Conservation (phyloP, 2,797 vertebrate genomes). For the Falco novaeseelandiae region DNA sequence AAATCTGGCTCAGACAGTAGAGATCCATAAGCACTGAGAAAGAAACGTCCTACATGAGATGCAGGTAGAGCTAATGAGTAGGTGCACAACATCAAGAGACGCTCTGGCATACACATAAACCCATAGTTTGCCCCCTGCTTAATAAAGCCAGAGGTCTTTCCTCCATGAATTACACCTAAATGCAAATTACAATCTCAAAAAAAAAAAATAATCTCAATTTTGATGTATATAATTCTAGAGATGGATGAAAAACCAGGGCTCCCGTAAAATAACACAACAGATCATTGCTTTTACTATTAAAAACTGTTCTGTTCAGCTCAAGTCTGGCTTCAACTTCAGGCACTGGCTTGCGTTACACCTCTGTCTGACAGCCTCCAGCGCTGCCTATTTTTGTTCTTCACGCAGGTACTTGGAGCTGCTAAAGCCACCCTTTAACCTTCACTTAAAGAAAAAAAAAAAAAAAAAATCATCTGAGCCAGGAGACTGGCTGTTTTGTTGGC, state of each 20-base stretch:
- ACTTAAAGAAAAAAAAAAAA: not conserved
- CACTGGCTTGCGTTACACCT: not conserved
- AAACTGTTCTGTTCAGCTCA: not conserved
- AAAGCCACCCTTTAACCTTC: not conserved
- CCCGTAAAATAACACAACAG: not conserved
- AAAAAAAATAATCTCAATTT: not conserved
- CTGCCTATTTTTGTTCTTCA: not conserved
- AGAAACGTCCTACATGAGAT: rapidly evolving
- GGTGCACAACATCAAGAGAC: not conserved
- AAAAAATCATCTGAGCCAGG: not conserved
- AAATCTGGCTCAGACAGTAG: rapidly evolving
- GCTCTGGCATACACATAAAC: not conserved
- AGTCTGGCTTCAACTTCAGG: not conserved
- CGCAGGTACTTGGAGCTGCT: not conserved
- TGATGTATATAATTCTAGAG: no score
- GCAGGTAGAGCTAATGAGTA: not conserved
- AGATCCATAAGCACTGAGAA: rapidly evolving
- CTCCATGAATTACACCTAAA: not conserved
- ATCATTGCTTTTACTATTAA: not conserved
- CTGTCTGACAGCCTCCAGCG: not conserved
- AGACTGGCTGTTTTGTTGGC: conserved; percentile 17
- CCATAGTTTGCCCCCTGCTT: no score
- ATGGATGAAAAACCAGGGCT: rapidly evolving
- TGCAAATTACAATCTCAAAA: not conserved
- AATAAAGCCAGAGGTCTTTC: not conserved